Base-by-base conservation (phyloP, 2,888 invertebrate genomes). In the Scotopteryx bipunctaria region DNA sequence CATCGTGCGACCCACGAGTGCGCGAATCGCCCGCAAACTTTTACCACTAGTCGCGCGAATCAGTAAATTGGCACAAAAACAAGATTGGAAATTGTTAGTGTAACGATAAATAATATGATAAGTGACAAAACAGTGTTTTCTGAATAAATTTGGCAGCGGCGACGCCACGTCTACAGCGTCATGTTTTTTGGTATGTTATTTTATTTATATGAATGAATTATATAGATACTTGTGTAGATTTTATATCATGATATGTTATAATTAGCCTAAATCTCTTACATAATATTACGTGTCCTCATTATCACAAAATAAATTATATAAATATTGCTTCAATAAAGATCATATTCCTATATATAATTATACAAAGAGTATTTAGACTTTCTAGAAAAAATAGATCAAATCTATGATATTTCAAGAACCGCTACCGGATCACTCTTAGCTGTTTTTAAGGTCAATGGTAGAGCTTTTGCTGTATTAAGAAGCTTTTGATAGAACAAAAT, bases 141-240 rank as follows among this genome's bases (percentile, higher is more conserved):
- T 67, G 76, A 78, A 78, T 86, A 82, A 76, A 73, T 81, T 80
- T 73, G 76, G 76, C 70, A 74, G 73, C 73, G 76, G 68, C 79
- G 78, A 69, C 75, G 71, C 66, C 67, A 68, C 66, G 71, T 76
- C 79, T 81, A 78, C 79, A 80, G 80, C 87, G 84, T 76, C 79
- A 88, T 89, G 89, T 67, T 83, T 71, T 74, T 70, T 70, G 89
- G 88, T 88, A 87, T 77, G 50, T 71, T 78, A 74, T 65, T 53
- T 48, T 43, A 38, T 35, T 46, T 36, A 35, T 47, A 19, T 13
- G 5, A 35, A 25, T 41, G 17, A 16, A 23, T 23, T 13, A 16
- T 15, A n/a, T n/a, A 8, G n/a, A 31, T 32, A 8, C 19, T 29
- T 19, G n/a, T 31, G 4, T n/a, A 4, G 8, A 25, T 3, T 9